A percentile compares a stretch with the other conserved stretches of the same genome.
phyloP scores from a whole-genome alignment of 2,888 invertebrate genomes.

The Bimastos eiseni region DNA sequence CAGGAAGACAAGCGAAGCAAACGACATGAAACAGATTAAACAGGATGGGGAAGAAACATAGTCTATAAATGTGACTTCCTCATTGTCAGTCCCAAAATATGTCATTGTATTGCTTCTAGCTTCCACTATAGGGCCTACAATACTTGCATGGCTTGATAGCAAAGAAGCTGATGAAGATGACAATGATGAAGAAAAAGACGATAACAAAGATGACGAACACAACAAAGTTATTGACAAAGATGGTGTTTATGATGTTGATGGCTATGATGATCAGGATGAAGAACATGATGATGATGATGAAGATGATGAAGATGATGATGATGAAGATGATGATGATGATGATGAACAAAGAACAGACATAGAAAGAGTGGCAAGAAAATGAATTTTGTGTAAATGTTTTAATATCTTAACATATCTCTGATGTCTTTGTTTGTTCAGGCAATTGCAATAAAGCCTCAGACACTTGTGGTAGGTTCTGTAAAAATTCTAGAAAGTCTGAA shows the following conservation, averaged over 20 bases:
- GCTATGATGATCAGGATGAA: neutral
- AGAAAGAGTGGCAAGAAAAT: neutral
- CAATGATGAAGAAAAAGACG: too few species aligned
- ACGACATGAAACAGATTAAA: neutral
- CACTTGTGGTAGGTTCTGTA: neutral
- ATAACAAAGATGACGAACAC: too few species aligned
- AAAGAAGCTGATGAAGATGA: neutral
- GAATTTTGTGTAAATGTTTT: neutral
- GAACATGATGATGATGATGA: too few species aligned
- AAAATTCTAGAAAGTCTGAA: neutral
- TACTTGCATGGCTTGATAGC: neutral
- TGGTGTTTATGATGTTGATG: neutral
- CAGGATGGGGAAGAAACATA: neutral
- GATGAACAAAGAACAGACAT: neutral
- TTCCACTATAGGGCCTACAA: neutral
- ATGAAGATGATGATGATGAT: too few species aligned
- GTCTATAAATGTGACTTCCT: neutral
- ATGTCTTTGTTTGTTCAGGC: slow-evolving; percentile 1
- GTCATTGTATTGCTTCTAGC: neutral
- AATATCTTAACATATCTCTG: neutral
- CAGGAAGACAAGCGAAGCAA: neutral
- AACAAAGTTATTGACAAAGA: too few species aligned
- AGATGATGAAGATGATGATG: too few species aligned
- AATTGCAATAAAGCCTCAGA: neutral
- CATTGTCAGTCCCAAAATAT: neutral